Evolutionary conservation across 2,113 vertebrate genomes (phyloP), one percentile per base, ranked within the genome.

Genomic region (Struthidea cinerea): DNA sequence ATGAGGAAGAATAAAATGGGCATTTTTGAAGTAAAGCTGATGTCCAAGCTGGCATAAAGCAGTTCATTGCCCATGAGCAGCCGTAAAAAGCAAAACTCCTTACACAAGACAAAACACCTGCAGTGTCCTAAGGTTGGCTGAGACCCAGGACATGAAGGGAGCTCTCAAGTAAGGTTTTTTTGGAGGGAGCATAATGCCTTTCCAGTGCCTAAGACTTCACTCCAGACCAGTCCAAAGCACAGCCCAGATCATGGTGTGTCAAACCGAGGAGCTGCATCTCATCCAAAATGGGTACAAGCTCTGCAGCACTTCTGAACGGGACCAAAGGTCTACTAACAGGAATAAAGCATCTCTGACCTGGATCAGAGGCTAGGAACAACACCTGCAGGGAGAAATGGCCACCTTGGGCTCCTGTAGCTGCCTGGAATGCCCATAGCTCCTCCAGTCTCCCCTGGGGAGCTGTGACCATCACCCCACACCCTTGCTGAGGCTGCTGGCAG

Each of bases 261-360:
- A 74, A 44, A 63, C 10, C 0, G 0, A 18, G 39, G 53, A n/a
- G 42, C 0, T 55, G 23, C 6, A 60, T 32, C 49, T 39, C 76
- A 86, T 60, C 49, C 63, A 33, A 84, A 86, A 75, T 0, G 0
- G 14, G 57, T 9, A 16, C 6, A 13, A 55, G n/a, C 41, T 23
- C 71, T 70, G 32, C 23, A 78, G 16, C 9, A 9, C 21, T 80
- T n/a, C 44, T 50, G 67, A 83, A 12, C 17, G 6, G 11, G 46
- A 35, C 30, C 42, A 57, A 44, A 78, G 47, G 28, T 23, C 87
- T 52, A 21, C 1, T 1, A 39, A 76, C 0, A 1, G 52, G 26
- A 57, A 5, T 67, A 4, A 74, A 46, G n/a, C 11, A 6, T n/a
- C 47, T 76, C 59, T 2, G 7, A 33, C 26, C 22, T 42, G 39